Conservation (phyloP, 2,113 vertebrate species). For the Leiothrix lutea region DNA sequence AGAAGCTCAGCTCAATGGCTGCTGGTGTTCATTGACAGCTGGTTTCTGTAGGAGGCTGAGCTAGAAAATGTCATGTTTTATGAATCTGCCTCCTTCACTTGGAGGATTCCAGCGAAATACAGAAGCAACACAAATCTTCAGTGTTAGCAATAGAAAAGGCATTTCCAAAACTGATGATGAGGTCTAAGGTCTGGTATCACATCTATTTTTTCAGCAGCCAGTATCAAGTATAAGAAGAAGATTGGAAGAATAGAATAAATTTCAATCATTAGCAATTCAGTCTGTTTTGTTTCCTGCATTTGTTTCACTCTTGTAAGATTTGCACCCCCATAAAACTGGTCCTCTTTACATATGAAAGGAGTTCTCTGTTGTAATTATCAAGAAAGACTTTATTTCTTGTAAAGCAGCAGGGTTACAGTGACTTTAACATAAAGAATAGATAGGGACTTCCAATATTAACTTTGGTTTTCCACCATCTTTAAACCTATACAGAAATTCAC, state of each 20-base stretch:
- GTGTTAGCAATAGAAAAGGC: not conserved
- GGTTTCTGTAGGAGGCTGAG: not conserved
- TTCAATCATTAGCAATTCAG: not conserved
- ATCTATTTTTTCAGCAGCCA: not conserved
- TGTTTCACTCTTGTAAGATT: not conserved
- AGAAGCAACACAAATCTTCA: not conserved
- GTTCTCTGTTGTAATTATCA: not conserved
- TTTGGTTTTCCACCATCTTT: not conserved
- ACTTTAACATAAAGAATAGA: not conserved
- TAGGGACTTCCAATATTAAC: not conserved
- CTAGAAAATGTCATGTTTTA: not conserved
- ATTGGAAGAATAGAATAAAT: not conserved
- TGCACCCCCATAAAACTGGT: accelerated
- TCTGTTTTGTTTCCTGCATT: not conserved
- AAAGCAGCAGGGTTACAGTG: not conserved
- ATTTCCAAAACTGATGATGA: not conserved
- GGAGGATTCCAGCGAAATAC: not conserved
- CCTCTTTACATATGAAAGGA: not conserved
- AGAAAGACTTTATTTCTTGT: not conserved
- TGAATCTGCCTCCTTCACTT: not conserved
- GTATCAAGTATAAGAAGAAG: not conserved
- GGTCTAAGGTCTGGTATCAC: not conserved
- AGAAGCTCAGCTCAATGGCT: not conserved
- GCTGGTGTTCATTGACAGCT: not conserved
- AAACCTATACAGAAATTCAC: not conserved